Base-by-base conservation (phyloP, 2,113 vertebrate species). In the Falco punctatus region DNA sequence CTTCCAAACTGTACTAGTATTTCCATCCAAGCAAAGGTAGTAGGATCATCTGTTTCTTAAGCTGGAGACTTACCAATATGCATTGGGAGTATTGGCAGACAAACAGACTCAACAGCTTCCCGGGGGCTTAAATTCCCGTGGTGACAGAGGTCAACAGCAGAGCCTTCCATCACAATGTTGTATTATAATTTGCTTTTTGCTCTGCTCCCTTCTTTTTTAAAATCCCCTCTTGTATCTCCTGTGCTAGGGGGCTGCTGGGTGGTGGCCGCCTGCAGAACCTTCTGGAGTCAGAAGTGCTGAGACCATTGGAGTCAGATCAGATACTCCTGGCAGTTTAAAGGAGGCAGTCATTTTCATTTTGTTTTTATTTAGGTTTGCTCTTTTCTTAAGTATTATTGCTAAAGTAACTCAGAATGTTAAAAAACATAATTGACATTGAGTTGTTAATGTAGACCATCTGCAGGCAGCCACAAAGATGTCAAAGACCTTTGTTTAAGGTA, bases 51-150 rank as follows among this genome's bases (percentile, higher is more conserved):
- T 70, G 10, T 65, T 91, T 67, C 27, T 49, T 55, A 9, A 28
- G 28, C 32, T 72, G 28, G 30, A 74, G 4, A 17, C 15, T 21
- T 40, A 62, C 1, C 13, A 38, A 33, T 5, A 26, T 14, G 0
- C 14, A 27, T 21, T 0, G 3, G 6, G 17, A 55, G 5, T 38
- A 59, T 33, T 55, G 5, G 6, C 33, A 7, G 3, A 21, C 8
- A 81, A 78, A 81, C 4, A 21, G 9, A 17, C 7, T 12, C 10
- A 59, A 17, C 17, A 55, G 0, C 16, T 72, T 79, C 27, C 51
- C 11, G 13, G 5, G 32, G 17, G 1, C 26, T 78, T 38, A 42
- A 10, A 84, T 48, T 87, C 61, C 57, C 69, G 8, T 27, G 84
- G 24, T 13, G 49, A 12, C 5, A 5, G 30, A 79, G 22, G 7